Conservation (phyloP, 1,140 invertebrate species). For the Uloborus diversus region DNA sequence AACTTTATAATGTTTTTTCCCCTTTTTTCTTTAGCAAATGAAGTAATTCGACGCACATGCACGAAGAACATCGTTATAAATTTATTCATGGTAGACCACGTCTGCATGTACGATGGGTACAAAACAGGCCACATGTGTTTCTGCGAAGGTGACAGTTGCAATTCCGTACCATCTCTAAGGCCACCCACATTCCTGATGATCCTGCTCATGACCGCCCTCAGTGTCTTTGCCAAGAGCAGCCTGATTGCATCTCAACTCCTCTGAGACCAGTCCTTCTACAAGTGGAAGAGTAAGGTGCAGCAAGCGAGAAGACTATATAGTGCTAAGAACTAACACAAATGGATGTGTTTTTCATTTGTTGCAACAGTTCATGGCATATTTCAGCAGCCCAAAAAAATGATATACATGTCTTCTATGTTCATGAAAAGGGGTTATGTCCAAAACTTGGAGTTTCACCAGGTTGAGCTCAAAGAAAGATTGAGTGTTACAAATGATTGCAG, state of each 20-base stretch:
- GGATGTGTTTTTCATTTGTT: too few species aligned
- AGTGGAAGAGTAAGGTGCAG: neutral
- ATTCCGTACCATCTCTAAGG: constrained; percentile 65
- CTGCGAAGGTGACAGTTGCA: constrained; percentile 96
- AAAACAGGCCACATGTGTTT: constrained; percentile 97
- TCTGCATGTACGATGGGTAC: constrained; percentile 97
- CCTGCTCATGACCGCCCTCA: neutral
- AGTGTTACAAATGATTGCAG: too few species aligned
- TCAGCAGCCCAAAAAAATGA: too few species aligned
- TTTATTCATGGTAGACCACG: constrained; percentile 96
- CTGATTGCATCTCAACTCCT: neutral
- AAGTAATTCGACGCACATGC: constrained; percentile 81
- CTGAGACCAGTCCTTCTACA: neutral
- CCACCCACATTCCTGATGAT: neutral
- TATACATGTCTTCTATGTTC: too few species aligned
- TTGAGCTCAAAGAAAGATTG: too few species aligned
- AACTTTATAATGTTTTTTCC: neutral
- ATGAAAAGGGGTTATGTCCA: too few species aligned
- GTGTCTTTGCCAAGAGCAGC: neutral
- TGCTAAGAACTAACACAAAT: too few species aligned
- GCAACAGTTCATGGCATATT: too few species aligned
- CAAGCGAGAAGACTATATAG: too few species aligned
- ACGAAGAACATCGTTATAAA: constrained; percentile 93
- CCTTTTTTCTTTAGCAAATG: constrained; percentile 44
- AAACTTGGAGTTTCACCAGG: too few species aligned